These are phyloP conservation scores for Pedetes capensis DNA, from an alignment of 2,113 vertebrate genomes.

Conservation along the genomic window DNA sequence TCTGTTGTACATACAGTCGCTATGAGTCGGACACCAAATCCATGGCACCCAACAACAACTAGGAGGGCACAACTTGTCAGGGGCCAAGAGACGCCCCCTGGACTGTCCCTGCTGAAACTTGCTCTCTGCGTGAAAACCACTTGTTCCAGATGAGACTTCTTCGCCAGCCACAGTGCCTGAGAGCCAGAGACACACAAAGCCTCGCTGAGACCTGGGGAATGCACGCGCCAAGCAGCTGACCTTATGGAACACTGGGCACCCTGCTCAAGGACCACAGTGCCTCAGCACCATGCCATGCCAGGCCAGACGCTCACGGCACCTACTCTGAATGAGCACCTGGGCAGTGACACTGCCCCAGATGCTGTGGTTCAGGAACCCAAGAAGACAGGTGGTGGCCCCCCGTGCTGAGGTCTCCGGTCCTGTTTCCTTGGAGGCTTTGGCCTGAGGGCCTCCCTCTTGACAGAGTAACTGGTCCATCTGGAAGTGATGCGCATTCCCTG, in stretches of 20 bases:
- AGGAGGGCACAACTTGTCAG: not conserved
- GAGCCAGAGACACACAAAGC: not conserved
- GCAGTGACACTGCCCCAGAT: accelerated
- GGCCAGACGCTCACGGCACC: no score
- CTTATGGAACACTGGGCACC: no score
- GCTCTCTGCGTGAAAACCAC: accelerated
- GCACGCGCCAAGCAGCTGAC: not conserved
- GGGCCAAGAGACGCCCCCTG: not conserved
- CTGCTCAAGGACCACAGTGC: not conserved
- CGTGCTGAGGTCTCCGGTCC: not conserved
- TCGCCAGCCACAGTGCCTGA: not conserved
- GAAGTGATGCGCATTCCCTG: not conserved
- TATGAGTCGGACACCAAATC: no score
- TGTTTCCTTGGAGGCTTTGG: not conserved
- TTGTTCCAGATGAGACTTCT: not conserved
- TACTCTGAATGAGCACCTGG: not conserved
- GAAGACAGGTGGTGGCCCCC: not conserved
- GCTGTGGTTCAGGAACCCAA: not conserved
- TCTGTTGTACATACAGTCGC: no score
- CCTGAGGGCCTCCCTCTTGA: not conserved
- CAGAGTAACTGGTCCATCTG: not conserved
- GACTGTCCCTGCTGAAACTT: not conserved
- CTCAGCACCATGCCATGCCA: not conserved
- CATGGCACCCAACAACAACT: no score
- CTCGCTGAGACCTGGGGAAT: accelerated